phyloP scores from a whole-genome alignment of 92 coral and sea anemone genomes.

The Parazoanthus atlanticus region DNA sequence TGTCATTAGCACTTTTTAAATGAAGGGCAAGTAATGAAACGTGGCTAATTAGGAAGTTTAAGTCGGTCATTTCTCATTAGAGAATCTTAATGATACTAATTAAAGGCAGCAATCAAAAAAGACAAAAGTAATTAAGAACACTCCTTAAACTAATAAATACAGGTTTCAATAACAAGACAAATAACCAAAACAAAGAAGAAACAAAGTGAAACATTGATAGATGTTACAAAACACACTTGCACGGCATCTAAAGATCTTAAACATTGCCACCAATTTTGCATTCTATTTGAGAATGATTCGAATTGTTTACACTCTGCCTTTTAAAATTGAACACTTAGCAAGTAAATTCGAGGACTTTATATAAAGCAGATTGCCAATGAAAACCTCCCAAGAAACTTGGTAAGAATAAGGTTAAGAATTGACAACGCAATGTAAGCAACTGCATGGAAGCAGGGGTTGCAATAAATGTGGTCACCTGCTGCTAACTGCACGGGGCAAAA shows the following conservation, averaged over 20 bases:
- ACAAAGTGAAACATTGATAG: not conserved
- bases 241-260: not conserved
- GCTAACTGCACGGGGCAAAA: not conserved
- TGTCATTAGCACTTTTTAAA: not conserved
- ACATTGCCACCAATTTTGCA: not conserved
- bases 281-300: too few species aligned
- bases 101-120: not conserved
- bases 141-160: not conserved
- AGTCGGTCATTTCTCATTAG: not conserved
- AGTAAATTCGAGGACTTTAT: not conserved
- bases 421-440: not conserved
- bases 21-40: not conserved
- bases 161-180: not conserved
- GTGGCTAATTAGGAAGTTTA: not conserved
- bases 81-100: not conserved
- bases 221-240: not conserved
- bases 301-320: not conserved
- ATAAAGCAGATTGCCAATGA: not conserved
- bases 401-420: too few species aligned
- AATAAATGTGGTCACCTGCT: not conserved
- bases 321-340: not conserved
- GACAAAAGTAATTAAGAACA: not conserved
- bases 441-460: not conserved
- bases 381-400: too few species aligned
- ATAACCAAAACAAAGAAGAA: not conserved